Conservation (phyloP, 2,113 vertebrate genomes). For the Acanthisitta chloris region DNA sequence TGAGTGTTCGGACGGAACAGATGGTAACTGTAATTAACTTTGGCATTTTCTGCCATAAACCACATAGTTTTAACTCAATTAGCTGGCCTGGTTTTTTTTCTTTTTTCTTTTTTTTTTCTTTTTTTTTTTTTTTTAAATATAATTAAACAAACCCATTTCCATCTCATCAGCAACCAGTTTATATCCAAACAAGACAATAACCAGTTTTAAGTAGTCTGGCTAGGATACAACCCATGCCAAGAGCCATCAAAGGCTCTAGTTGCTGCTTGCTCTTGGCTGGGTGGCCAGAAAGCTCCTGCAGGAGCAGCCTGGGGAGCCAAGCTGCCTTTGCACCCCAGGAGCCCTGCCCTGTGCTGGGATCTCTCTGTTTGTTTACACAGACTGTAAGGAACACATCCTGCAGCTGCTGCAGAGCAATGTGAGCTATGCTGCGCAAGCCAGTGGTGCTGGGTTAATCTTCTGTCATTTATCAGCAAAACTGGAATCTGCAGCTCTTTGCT, state of each 20-base stretch:
- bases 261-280: neutral
- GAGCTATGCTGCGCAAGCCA: neutral
- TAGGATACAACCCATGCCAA: neutral
- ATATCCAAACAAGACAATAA: neutral
- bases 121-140: neutral
- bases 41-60: conserved; percentile 15
- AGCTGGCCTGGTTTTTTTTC: neutral
- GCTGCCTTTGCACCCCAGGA: neutral
- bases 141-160: conserved; percentile 10
- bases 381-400: neutral
- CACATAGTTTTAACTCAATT: neutral
- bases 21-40: conserved; percentile 43
- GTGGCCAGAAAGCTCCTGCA: neutral
- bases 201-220: neutral
- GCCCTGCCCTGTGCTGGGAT: neutral
- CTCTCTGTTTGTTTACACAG: neutral
- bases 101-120: neutral
- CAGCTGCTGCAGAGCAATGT: neutral
- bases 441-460: neutral
- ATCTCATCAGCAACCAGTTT: neutral
- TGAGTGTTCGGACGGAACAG: conserved; percentile 14
- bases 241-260: neutral
- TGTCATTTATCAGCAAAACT: neutral
- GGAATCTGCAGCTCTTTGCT: neutral
- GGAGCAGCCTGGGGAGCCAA: neutral